Conservation (phyloP, 2,113 vertebrate genomes). For the Argyrosomus japonicus region DNA sequence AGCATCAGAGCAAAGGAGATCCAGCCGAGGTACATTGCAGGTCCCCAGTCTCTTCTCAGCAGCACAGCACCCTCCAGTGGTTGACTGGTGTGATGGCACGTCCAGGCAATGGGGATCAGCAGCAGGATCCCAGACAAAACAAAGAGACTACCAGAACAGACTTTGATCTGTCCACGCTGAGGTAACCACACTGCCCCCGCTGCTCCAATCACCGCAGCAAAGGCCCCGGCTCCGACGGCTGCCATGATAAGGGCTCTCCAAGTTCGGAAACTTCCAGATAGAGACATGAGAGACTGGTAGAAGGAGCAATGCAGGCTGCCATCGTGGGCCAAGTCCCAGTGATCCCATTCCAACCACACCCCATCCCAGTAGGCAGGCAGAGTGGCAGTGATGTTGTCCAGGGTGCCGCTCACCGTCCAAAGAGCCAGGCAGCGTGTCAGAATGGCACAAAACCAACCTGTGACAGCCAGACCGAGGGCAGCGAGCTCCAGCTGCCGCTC, state of each 20-base stretch:
- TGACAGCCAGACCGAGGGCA: constrained; percentile 64
- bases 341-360: constrained; percentile 92
- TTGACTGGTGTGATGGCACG: constrained; percentile 84
- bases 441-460: constrained; percentile 82
- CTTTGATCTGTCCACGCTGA: constrained; percentile 70
- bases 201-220: constrained; percentile 78
- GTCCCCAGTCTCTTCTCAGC: constrained; percentile 87
- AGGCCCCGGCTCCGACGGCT: constrained; percentile 76
- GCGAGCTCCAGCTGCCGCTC: constrained; percentile 71
- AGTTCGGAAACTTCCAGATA: constrained; percentile 86
- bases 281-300: constrained; percentile 89
- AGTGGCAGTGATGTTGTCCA: constrained; percentile 85
- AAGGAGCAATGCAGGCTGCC: constrained; percentile 92
- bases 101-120: constrained; percentile 89
- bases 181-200: constrained; percentile 85
- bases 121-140: constrained; percentile 82
- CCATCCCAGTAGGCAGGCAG: constrained; percentile 93
- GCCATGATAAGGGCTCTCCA: constrained; percentile 88
- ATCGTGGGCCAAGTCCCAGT: constrained; percentile 87
- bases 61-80: constrained; percentile 85
- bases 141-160: constrained; percentile 83
- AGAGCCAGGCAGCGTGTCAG: constrained; percentile 89
- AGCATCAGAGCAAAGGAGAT: constrained; percentile 81
- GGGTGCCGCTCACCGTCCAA: constrained; percentile 88
- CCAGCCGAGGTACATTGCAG: constrained; percentile 91